Conservation (phyloP, 2,113 vertebrate genomes). For the Acrocephalus kingi region DNA sequence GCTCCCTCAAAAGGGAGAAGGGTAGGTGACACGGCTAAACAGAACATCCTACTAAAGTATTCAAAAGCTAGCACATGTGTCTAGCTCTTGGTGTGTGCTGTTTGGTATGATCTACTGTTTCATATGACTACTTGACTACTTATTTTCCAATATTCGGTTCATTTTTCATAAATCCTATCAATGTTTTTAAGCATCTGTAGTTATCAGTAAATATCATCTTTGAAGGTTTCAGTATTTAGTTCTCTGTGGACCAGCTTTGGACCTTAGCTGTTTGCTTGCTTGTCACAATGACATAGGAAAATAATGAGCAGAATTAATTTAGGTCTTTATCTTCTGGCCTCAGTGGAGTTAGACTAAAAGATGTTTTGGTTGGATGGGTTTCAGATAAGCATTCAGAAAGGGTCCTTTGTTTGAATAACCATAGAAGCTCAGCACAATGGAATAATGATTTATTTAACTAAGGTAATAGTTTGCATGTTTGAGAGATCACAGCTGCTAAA, state of each 20-base stretch:
- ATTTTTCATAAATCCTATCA: neutral
- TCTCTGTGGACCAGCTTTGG: neutral
- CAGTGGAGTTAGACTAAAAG: neutral
- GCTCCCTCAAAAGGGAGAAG: neutral
- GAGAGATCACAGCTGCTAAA: neutral
- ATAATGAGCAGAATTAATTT: slow-evolving; percentile 6
- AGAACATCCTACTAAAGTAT: neutral
- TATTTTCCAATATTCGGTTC: neutral
- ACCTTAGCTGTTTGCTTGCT: neutral
- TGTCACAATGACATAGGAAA: neutral
- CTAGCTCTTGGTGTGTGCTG: neutral
- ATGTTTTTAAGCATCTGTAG: neutral
- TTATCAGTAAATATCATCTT: neutral
- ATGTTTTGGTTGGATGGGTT: neutral
- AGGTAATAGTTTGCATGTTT: neutral
- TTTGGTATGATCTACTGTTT: neutral
- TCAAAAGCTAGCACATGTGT: neutral
- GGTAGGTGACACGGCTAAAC: neutral
- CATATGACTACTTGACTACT: neutral
- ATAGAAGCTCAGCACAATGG: neutral
- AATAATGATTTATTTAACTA: neutral
- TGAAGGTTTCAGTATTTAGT: neutral
- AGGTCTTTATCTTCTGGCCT: neutral
- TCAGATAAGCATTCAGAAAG: neutral
- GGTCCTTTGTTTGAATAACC: neutral